phyloP scores from a whole-genome alignment of 2,113 vertebrate species.

The Rostratula benghalensis region DNA sequence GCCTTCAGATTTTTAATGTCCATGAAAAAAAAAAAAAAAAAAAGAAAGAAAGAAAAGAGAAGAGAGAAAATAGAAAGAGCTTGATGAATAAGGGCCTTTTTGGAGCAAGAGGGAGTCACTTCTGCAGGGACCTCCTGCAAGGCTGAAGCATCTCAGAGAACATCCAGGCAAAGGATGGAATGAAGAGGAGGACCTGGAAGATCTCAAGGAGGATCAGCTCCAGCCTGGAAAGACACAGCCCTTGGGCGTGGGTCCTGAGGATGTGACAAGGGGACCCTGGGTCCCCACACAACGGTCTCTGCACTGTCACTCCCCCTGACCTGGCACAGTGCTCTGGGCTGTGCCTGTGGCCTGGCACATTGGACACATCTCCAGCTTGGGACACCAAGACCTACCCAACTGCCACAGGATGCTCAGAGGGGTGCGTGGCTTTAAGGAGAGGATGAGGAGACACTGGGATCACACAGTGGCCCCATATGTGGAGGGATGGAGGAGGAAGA shows the following conservation, averaged over 20 bases:
- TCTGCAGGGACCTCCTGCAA: not conserved
- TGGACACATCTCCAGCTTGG: fast-evolving
- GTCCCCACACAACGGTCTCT: not conserved
- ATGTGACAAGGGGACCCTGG: fast-evolving
- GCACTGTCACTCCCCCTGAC: not conserved
- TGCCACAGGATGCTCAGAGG: fast-evolving
- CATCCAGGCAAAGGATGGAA: not conserved
- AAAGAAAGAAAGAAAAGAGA: not conserved
- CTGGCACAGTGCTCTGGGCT: not conserved
- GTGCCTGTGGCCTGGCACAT: fast-evolving
- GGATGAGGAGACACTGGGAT: not conserved
- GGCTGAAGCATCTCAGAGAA: not conserved
- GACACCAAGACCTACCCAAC: fast-evolving
- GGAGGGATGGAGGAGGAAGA: not conserved
- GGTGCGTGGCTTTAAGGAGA: not conserved
- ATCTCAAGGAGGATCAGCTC: not conserved
- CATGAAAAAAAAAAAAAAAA: not conserved
- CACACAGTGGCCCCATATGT: fast-evolving
- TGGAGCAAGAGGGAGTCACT: not conserved
- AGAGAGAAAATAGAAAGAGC: constrained; percentile 3
- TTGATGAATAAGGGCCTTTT: not conserved
- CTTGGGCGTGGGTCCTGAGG: not conserved
- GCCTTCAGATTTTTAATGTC: constrained; percentile 59
- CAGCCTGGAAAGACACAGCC: not conserved
- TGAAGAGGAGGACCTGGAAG: not conserved